Percentiles rank a stretch among this genome's conserved stretches.
Evolutionary conservation across 2,888 invertebrate species (phyloP).

Genomic region (Creontiades dilutus): DNA sequence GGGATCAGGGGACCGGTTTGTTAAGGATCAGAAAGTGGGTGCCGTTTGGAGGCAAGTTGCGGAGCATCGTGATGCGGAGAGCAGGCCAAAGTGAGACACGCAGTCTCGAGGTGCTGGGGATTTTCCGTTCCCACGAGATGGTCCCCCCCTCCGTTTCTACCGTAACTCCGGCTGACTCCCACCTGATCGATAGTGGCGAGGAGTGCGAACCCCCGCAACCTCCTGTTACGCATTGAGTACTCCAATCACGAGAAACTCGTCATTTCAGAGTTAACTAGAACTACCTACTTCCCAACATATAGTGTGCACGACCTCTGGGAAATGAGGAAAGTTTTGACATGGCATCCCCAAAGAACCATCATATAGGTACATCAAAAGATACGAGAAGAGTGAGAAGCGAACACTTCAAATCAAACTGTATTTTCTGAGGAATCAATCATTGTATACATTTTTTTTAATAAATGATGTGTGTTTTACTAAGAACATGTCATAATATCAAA

Average conservation of each 20-base stretch:
- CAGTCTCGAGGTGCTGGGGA: slow-evolving; percentile 66
- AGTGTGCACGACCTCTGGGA: no score
- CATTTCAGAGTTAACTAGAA: no score
- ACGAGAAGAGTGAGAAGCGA: no score
- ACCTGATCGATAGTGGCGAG: slow-evolving; percentile 60
- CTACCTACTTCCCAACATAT: no score
- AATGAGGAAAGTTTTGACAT: no score
- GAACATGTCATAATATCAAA: no score
- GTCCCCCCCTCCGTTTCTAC: not conserved
- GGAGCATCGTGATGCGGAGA: not conserved
- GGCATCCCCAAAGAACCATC: no score
- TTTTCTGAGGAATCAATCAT: no score
- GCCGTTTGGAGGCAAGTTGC: not conserved
- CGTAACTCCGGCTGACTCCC: not conserved
- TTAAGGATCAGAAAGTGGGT: slow-evolving; percentile 11
- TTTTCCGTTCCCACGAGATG: slow-evolving; percentile 68
- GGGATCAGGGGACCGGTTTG: not conserved
- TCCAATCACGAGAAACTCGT: not conserved
- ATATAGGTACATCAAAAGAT: no score
- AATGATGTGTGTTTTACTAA: no score
- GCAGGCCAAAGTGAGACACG: slow-evolving; percentile 59
- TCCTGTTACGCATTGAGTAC: not conserved
- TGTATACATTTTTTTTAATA: no score
- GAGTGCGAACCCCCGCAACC: not conserved
- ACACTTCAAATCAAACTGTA: no score